Evolutionary conservation across 2,797 vertebrate genomes (phyloP).

Genomic region (Lepidocolaptes lacrymiger): DNA sequence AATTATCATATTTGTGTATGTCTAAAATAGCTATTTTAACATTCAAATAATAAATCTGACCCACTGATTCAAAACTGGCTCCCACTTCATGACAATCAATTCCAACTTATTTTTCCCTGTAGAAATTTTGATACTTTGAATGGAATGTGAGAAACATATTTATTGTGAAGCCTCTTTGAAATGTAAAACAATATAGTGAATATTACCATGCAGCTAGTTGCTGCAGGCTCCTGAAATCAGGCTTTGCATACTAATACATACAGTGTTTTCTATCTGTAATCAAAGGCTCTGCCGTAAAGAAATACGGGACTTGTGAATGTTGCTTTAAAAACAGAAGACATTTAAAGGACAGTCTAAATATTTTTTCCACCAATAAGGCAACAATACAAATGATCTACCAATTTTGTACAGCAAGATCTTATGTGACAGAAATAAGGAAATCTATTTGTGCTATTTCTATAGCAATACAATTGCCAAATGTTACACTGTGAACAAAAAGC

Average conservation of each 20-base stretch:
- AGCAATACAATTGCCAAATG: conserved; percentile 51
- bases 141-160: conserved; percentile 34
- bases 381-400: conserved; percentile 49
- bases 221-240: conserved; percentile 61
- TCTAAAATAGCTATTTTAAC: conserved; percentile 52
- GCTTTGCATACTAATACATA: conserved; percentile 64
- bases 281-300: conserved; percentile 18
- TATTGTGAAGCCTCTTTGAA: conserved; percentile 60
- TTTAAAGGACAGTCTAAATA: conserved; percentile 54
- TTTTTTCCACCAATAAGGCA: conserved; percentile 36
- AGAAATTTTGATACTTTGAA: conserved; percentile 30
- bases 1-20: conserved; percentile 59
- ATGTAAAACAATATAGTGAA: conserved; percentile 56
- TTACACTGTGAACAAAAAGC: conserved; percentile 58
- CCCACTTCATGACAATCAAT: conserved; percentile 29
- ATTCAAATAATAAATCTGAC: conserved; percentile 57
- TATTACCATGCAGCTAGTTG: conserved; percentile 42
- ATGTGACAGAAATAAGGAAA: conserved; percentile 49
- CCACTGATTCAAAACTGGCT: conserved; percentile 42
- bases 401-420: not conserved
- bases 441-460: conserved; percentile 64
- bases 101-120: conserved; percentile 19
- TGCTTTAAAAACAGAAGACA: conserved; percentile 37
- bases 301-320: not conserved
- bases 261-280: conserved; percentile 51